phyloP scores from a whole-genome alignment of 2,113 vertebrate genomes.

The Sterna hirundo region DNA sequence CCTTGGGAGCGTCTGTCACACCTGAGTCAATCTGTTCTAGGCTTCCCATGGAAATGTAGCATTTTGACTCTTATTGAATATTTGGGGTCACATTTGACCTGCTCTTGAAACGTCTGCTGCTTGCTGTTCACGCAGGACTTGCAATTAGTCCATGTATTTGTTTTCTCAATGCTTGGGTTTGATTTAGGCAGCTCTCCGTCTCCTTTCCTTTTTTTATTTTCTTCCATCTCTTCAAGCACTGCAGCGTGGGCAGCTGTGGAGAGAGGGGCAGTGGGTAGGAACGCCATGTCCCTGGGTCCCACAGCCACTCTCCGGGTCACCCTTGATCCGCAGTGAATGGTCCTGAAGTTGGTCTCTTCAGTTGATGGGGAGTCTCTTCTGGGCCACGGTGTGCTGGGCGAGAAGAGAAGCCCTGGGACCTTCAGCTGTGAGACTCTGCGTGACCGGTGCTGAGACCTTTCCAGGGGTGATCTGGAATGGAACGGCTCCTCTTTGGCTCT shows the following conservation, averaged over 20 bases:
- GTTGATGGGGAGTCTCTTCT: neutral
- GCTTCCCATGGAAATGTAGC: conserved; percentile 41
- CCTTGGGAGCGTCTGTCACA: neutral
- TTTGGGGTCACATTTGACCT: neutral
- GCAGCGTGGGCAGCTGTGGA: neutral
- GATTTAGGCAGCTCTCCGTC: conserved; percentile 11
- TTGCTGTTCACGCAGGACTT: neutral
- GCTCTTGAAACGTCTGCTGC: neutral
- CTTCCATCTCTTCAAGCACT: neutral
- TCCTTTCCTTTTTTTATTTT: neutral
- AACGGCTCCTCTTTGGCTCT: neutral
- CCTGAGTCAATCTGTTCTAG: neutral
- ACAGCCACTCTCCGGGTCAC: neutral
- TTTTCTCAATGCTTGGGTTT: conserved; percentile 24
- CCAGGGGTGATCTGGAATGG: neutral
- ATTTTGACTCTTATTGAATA: conserved; percentile 27
- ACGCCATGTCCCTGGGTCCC: neutral
- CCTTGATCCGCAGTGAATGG: neutral
- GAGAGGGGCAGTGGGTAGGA: neutral
- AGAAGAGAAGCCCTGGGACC: neutral
- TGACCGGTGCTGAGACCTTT: neutral
- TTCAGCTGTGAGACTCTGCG: neutral
- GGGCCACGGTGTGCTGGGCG: neutral
- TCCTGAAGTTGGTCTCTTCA: conserved; percentile 7
- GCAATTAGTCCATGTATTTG: neutral